phyloP scores from a whole-genome alignment of 2,888 invertebrate genomes.

The Anoplius nigerrimus region DNA sequence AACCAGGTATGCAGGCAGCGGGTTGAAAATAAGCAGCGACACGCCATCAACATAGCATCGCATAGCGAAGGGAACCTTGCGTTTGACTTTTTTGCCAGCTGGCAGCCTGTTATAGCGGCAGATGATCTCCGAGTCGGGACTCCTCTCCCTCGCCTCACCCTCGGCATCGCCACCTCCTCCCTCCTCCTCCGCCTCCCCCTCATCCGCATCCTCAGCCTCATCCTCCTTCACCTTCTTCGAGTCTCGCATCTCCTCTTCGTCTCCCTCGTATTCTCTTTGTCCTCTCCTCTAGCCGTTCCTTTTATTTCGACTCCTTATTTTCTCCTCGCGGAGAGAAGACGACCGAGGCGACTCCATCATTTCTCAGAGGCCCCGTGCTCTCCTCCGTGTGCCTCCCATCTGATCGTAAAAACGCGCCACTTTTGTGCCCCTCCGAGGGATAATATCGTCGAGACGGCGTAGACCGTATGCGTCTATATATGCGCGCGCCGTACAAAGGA shows the following conservation, averaged over 20 bases:
- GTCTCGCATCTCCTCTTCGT: conserved; percentile 47
- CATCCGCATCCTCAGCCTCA: conserved; percentile 45
- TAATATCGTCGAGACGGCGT: conserved; percentile 48
- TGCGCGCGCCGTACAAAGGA: conserved; percentile 15
- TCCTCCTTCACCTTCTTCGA: conserved; percentile 44
- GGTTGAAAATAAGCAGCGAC: conserved; percentile 73
- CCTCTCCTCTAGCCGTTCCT: conserved; percentile 42
- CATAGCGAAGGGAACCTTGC: conserved; percentile 67
- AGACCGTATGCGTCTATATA: conserved; percentile 3
- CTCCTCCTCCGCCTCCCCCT: conserved; percentile 41
- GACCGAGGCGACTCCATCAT: conserved; percentile 60
- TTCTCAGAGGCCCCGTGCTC: conserved; percentile 49
- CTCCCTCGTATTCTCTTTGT: conserved; percentile 40
- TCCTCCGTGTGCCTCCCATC: conserved; percentile 42
- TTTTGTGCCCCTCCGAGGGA: conserved; percentile 56
- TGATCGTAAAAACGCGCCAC: conserved; percentile 62
- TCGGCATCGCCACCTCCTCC: conserved; percentile 25
- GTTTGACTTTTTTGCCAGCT: conserved; percentile 74
- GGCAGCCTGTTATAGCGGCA: conserved; percentile 73
- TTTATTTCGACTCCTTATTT: conserved; percentile 65
- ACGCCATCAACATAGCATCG: conserved; percentile 73
- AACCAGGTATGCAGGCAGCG: conserved; percentile 72
- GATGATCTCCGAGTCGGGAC: conserved; percentile 69
- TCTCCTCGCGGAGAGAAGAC: conserved; percentile 45
- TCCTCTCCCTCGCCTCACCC: conserved; percentile 48